Percentiles rank a stretch among this genome's conserved stretches.
phyloP scores from a whole-genome alignment of 2,888 invertebrate species.

The Sinhomidia bicolor region DNA sequence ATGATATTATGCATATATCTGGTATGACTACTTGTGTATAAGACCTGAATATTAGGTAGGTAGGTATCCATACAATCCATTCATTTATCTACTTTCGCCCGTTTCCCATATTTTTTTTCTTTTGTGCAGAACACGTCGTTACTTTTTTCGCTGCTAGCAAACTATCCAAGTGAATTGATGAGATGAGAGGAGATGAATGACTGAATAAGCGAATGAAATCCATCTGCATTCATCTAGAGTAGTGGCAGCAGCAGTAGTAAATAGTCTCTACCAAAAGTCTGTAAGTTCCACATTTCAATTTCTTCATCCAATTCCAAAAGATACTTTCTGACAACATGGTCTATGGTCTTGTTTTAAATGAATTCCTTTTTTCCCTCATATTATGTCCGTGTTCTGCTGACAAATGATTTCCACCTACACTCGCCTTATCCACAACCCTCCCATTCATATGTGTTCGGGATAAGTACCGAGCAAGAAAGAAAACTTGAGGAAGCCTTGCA shows the following conservation, averaged over 20 bases:
- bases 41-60: background rate
- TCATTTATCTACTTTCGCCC: slow-evolving; percentile 36
- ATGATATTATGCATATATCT: background rate
- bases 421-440: background rate
- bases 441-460: slow-evolving; percentile 43
- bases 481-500: slow-evolving; percentile 58
- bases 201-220: slow-evolving; percentile 57
- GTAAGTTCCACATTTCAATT: slow-evolving; percentile 49
- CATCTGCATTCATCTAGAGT: slow-evolving; percentile 47
- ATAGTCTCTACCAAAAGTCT: slow-evolving; percentile 18
- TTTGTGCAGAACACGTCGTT: slow-evolving; percentile 50
- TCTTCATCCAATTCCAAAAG: slow-evolving; percentile 28
- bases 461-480: slow-evolving; percentile 45
- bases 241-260: too few relatives aligned
- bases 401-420: slow-evolving; percentile 54
- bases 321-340: slow-evolving; percentile 44
- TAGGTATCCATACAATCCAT: background rate
- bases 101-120: slow-evolving; percentile 13
- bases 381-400: slow-evolving; percentile 17
- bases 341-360: slow-evolving; percentile 35
- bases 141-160: slow-evolving; percentile 50
- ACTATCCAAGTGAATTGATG: slow-evolving; percentile 46
- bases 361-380: background rate
- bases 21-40: background rate
- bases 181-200: slow-evolving; percentile 54